These are phyloP conservation scores for Diplolepis rosae DNA, from an alignment of 2,888 invertebrate species.

Conservation along the genomic window DNA sequence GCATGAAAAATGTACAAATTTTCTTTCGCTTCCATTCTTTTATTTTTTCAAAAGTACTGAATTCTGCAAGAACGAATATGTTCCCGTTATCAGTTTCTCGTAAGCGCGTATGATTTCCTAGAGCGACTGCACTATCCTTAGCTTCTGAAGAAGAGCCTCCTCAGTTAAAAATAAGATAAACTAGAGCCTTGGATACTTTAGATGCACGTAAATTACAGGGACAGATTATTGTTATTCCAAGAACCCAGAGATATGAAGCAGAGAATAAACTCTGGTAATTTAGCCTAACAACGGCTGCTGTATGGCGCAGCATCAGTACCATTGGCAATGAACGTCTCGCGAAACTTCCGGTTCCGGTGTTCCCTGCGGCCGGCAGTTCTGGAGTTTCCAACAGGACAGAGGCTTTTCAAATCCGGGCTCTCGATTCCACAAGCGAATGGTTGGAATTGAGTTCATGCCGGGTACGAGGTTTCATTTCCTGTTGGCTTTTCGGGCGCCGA, in stretches of 20 bases:
- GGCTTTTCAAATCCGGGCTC: slow-evolving; percentile 34
- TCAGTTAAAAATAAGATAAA: neutral
- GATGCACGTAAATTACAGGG: neutral
- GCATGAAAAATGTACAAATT: too few relatives aligned
- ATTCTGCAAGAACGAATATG: neutral
- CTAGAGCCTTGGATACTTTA: neutral
- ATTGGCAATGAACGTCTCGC: slow-evolving; percentile 28
- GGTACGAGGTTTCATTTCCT: slow-evolving; percentile 37
- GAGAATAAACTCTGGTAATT: slow-evolving; percentile 7
- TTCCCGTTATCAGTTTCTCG: neutral
- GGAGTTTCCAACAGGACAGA: slow-evolving; percentile 25
- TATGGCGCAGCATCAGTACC: slow-evolving; percentile 15
- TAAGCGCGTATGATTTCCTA: neutral
- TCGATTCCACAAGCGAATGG: slow-evolving; percentile 28
- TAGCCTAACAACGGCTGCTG: slow-evolving; percentile 1
- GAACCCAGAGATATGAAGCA: neutral
- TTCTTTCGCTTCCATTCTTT: too few relatives aligned
- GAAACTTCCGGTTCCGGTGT: slow-evolving; percentile 29
- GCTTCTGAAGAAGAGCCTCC: neutral
- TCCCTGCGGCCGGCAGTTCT: slow-evolving; percentile 29
- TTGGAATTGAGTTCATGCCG: slow-evolving; percentile 29
- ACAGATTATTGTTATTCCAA: slow-evolving; percentile 2
- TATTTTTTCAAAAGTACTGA: too few relatives aligned
- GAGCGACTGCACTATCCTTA: neutral
- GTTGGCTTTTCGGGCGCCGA: slow-evolving; percentile 19